A percentile compares a stretch with the other conserved stretches of the same genome.
Evolutionary conservation across 2,113 vertebrate species (phyloP).

Genomic region (Hippocampus barbouri): DNA sequence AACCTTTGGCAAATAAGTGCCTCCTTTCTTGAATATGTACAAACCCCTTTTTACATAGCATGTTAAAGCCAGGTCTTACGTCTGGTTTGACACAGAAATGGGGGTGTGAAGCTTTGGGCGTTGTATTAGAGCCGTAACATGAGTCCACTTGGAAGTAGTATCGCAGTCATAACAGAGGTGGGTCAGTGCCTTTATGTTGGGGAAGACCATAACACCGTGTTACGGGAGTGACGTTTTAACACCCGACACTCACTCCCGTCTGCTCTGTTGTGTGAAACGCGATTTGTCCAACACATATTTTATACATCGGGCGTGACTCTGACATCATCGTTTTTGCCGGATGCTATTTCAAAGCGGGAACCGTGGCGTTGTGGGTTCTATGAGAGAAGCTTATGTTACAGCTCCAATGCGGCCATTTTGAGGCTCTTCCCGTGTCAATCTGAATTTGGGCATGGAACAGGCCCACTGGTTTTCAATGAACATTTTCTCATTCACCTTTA

Average conservation of each 20-base stretch:
- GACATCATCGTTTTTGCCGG: neutral
- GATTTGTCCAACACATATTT: neutral
- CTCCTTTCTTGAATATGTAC: conserved; percentile 8
- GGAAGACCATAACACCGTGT: neutral
- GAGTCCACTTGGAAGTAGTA: neutral
- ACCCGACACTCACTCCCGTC: neutral
- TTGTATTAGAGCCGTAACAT: neutral
- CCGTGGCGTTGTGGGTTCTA: neutral
- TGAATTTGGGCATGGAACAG: neutral
- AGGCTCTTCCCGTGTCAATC: neutral
- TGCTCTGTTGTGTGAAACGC: neutral
- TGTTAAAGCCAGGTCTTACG: neutral
- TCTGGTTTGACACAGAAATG: neutral
- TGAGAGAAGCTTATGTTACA: neutral
- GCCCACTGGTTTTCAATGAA: neutral
- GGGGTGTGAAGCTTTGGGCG: neutral
- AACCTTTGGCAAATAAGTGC: conserved; percentile 27
- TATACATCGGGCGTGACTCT: neutral
- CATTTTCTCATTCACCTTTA: conserved; percentile 54
- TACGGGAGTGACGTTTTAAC: neutral
- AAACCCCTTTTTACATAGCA: neutral
- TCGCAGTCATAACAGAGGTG: neutral
- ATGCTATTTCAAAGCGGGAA: neutral
- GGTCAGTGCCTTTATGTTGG: neutral
- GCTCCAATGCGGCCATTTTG: neutral